A percentile compares a stretch with the other conserved stretches of the same genome.
Evolutionary conservation across 1,140 invertebrate species (phyloP).

Genomic region (Hermatobates lingyangjiaoensis): DNA sequence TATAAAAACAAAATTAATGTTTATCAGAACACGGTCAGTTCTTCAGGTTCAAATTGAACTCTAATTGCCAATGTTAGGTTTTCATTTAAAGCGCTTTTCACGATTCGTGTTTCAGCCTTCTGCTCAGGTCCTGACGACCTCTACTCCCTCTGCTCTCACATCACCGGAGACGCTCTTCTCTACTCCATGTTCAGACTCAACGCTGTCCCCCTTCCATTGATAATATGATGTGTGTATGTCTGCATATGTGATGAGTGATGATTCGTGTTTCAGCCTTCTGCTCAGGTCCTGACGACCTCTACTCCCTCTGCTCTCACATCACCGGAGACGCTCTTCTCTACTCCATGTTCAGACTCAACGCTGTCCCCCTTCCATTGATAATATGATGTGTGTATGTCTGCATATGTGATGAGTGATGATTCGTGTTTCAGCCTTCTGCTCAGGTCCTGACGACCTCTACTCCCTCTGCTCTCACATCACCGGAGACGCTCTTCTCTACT

Average conservation of each 20-base stretch:
- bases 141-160: slow-evolving; percentile 38
- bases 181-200: slow-evolving; percentile 53
- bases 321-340: slow-evolving; percentile 47
- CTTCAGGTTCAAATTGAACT: too few relatives aligned
- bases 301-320: slow-evolving; percentile 41
- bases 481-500: slow-evolving; percentile 48
- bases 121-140: slow-evolving; percentile 31
- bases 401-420: too few relatives aligned
- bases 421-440: slow-evolving; percentile 34
- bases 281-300: slow-evolving; percentile 27
- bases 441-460: slow-evolving; percentile 27
- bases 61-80: not conserved
- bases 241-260: too few relatives aligned
- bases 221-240: too few relatives aligned
- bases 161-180: slow-evolving; percentile 48
- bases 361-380: slow-evolving; percentile 39
- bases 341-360: slow-evolving; percentile 51
- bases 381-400: too few relatives aligned
- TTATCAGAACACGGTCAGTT: too few relatives aligned
- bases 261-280: slow-evolving; percentile 33
- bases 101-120: slow-evolving; percentile 28
- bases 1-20: too few relatives aligned
- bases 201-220: slow-evolving; percentile 38
- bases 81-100: not conserved
- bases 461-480: slow-evolving; percentile 42